These are phyloP conservation scores for Papilio xuthus DNA, from an alignment of 1,140 invertebrate genomes.

Conservation along the genomic window DNA sequence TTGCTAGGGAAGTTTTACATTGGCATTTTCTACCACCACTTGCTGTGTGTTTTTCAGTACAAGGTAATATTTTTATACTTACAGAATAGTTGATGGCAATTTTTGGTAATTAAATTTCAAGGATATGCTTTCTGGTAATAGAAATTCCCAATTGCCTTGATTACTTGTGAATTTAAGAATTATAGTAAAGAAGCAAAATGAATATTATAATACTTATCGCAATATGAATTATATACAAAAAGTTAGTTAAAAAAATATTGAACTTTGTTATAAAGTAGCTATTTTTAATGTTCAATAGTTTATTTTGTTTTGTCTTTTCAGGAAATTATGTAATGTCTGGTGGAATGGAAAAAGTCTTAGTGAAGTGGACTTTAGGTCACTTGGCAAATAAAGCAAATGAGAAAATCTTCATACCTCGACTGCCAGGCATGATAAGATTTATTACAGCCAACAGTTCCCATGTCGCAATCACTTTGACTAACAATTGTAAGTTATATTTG, in stretches of 20 bases:
- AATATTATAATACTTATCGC: no score
- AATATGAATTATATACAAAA: no score
- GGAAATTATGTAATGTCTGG: conserved; percentile 73
- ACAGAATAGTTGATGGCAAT: no score
- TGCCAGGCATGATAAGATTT: conserved; percentile 72
- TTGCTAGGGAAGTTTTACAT: conserved; percentile 72
- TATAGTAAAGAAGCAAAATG: no score
- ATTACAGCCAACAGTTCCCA: conserved; percentile 67
- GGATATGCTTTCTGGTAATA: no score
- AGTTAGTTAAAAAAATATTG: no score
- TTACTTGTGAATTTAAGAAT: no score
- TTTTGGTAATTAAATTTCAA: no score
- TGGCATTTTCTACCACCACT: conserved; percentile 77
- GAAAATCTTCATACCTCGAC: conserved; percentile 71
- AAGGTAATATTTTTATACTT: conserved; percentile 57
- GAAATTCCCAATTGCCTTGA: no score
- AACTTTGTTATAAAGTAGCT: background rate
- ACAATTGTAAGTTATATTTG: conserved; percentile 73
- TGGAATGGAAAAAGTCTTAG: conserved; percentile 77
- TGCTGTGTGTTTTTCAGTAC: conserved; percentile 66
- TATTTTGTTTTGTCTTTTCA: conserved; percentile 48
- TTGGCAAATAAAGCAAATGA: conserved; percentile 64
- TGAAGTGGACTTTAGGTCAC: conserved; percentile 73
- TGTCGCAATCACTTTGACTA: conserved; percentile 70
- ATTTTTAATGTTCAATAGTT: background rate